Evolutionary conservation across 2,113 vertebrate species (phyloP), one percentile per base, ranked within the genome.

Genomic region (Cottus gobio): DNA sequence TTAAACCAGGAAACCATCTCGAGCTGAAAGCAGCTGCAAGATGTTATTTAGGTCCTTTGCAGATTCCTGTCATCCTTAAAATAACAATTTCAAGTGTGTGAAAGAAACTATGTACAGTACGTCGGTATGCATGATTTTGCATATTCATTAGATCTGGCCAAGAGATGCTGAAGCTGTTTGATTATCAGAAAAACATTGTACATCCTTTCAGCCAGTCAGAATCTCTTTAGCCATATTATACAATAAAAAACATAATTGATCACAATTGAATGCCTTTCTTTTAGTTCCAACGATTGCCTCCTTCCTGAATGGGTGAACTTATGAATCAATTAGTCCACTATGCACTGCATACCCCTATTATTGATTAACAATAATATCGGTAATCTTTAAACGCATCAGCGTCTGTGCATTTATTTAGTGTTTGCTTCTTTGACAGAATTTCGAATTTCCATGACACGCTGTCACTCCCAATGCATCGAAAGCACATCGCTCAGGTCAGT

Each of bases 1-100:
- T 71, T 58, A 36, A 67, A 67, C 34, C 16, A 46, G 46, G 37
- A 48, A 65, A 57, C 60, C 28, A 6, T 75, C 16, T 58, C 39
- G 22, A 31, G 46, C 67, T 36, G 48, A 30, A 16, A 15, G 57
- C 70, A 36, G 54, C 2, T 36, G n/a, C 20, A 5, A 48, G 12
- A 56, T 7, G 58, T 44, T 44, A 42, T 70, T 37, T 37, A 26
- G 4, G n/a, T 54, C 50, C 30, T 18, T 6, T 16, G 48, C 2
- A 16, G n/a, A 36, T 52, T 31, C 28, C 39, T 16, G 16, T 46
- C 50, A 44, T 66, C 13, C 22, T 31, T 12, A 56, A 36, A 66
- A 57, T 66, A 57, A 34, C n/a, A 3, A 52, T n/a, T 39, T 2
- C 39, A 42, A 22, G 1, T 15, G 44, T 62, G 18, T 62, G 30